Percentiles rank a stretch among this genome's conserved stretches.
Evolutionary conservation across 2,113 vertebrate genomes (phyloP).

Genomic region (Bombycilla garrulus): DNA sequence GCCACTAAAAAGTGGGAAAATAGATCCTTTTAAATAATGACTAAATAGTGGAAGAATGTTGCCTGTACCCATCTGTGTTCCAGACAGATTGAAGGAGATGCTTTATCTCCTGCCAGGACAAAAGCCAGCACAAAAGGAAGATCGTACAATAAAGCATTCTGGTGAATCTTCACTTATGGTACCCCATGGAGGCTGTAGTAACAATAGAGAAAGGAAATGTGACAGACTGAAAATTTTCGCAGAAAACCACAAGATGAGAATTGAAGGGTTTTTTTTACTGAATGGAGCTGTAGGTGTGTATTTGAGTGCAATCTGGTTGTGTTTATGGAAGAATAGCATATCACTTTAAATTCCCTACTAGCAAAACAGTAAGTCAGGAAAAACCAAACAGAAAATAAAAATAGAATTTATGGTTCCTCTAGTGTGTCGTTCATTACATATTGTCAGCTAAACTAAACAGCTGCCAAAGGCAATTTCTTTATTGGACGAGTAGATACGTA

Average conservation of each 20-base stretch:
- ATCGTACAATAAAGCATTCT: slow-evolving; percentile 32
- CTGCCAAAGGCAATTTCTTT: neutral
- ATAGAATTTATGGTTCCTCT: neutral
- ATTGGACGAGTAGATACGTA: neutral
- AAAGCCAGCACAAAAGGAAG: slow-evolving; percentile 27
- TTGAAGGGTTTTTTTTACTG: neutral
- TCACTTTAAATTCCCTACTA: neutral
- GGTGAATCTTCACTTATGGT: slow-evolving; percentile 13
- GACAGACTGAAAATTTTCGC: neutral
- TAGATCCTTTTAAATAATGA: slow-evolving; percentile 40
- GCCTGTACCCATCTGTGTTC: slow-evolving; percentile 39
- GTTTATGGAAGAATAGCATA: neutral
- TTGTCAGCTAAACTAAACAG: neutral
- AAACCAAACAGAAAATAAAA: neutral
- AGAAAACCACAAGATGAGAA: neutral
- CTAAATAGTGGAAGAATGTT: slow-evolving; percentile 5
- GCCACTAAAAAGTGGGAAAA: slow-evolving; percentile 21
- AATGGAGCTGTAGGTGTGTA: neutral
- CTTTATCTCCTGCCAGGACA: slow-evolving; percentile 46
- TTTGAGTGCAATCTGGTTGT: neutral
- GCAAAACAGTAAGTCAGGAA: neutral
- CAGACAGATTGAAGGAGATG: slow-evolving; percentile 34
- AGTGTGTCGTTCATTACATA: neutral
- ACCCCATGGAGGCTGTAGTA: neutral
- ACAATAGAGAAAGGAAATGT: slow-evolving; percentile 18